Base-by-base conservation (phyloP, 2,113 vertebrate species). In the Aleadryas rufinucha region DNA sequence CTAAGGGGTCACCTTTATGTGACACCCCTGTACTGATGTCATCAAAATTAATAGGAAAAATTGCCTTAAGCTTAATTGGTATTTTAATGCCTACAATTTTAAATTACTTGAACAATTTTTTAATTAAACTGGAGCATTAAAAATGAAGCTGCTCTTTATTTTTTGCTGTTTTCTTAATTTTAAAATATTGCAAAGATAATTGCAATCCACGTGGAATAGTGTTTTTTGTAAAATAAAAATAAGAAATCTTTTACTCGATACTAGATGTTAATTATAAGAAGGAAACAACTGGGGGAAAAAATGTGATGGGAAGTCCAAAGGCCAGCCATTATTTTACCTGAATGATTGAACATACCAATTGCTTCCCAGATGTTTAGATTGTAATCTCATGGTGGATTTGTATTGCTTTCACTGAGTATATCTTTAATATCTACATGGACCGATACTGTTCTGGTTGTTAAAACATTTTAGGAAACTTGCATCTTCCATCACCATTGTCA, bases 381-480 rank as follows among this genome's bases (percentile, higher is more conserved):
- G 37, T 64, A 79, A 63, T 95, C 74, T 84, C n/a, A 59, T 80
- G 75, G 94, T 89, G 92, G 68, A 88, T 96, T 95, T 86, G 93
- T 95, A 93, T 95, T 94, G 84, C 71, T 95, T 97, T 97, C 91
- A 83, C 82, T 91, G 90, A 76, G 96, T 97, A 47, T 98, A 97
- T 97, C 96, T 96, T 97, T 97, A 97, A 96, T 97, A 98, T 96
- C 97, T 95, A 87, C 94, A 71, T 50, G 66, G 81, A 78, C 66
- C 81, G 50, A 96, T 82, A 70, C 60, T 85, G 69, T 45, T 83
- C 60, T 71, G 47, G 92, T 69, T 94, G 53, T 91, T 88, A 76
- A 93, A 70, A 94, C 79, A 91, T 91, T 96, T 95, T 66, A 70
- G 82, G 85, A 95, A 97, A 94, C 88, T 81, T 83, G 63, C n/a